phyloP scores from a whole-genome alignment of 1,140 invertebrate species.

The Rhizoglyphus robini region DNA sequence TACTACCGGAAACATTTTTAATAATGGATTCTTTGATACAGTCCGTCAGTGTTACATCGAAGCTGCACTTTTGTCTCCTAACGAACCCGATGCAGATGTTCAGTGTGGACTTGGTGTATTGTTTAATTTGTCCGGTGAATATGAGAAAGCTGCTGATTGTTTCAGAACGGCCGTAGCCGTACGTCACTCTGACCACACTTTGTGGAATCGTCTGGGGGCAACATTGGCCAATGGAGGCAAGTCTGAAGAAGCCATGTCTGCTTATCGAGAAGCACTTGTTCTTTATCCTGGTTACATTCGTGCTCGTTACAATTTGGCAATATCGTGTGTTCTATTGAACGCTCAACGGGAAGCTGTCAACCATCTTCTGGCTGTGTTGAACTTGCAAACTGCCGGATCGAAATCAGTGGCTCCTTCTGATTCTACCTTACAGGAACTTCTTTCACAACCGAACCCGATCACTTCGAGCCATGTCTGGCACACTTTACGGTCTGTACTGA shows the following conservation, averaged over 20 bases:
- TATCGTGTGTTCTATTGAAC: slow-evolving; percentile 90
- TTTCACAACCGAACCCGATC: slow-evolving; percentile 27
- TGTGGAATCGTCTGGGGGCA: slow-evolving; percentile 95
- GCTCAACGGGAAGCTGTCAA: slow-evolving; percentile 87
- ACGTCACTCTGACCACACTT: slow-evolving; percentile 69
- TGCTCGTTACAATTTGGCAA: slow-evolving; percentile 92
- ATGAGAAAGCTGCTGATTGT: slow-evolving; percentile 91
- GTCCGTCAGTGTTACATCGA: slow-evolving; percentile 68
- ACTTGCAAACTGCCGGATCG: slow-evolving; percentile 69
- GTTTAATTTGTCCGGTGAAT: slow-evolving; percentile 85
- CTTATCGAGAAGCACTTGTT: slow-evolving; percentile 79
- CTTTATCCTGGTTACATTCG: slow-evolving; percentile 89
- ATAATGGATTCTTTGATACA: slow-evolving; percentile 39
- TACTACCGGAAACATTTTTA: not conserved
- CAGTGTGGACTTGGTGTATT: slow-evolving; percentile 89
- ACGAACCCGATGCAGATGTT: slow-evolving; percentile 71
- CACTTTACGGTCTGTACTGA: slow-evolving; percentile 74
- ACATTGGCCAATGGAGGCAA: slow-evolving; percentile 87
- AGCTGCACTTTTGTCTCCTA: slow-evolving; percentile 64
- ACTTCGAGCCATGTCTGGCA: slow-evolving; percentile 93
- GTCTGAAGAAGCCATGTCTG: slow-evolving; percentile 88
- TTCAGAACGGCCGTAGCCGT: slow-evolving; percentile 75
- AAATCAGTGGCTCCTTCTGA: slow-evolving; percentile 33
- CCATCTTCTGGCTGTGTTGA: slow-evolving; percentile 81
- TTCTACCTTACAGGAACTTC: slow-evolving; percentile 31